These are phyloP conservation scores for Amphibalanus amphitrite DNA, from an alignment of 1,140 invertebrate genomes.

Conservation along the genomic window DNA sequence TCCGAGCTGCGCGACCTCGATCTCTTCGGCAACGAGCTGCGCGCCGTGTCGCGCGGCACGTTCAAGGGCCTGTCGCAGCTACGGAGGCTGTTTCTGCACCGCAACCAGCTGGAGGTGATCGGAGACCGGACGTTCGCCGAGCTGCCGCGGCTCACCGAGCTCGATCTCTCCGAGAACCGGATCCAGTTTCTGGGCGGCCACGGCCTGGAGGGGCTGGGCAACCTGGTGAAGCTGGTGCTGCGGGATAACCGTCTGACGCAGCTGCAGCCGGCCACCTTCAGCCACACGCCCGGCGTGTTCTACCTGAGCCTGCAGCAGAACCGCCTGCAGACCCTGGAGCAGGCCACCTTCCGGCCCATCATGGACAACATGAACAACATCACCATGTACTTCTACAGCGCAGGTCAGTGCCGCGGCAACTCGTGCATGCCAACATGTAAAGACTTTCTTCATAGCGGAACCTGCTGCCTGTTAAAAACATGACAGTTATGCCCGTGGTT, in stretches of 20 bases:
- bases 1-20: slow-evolving; percentile 44
- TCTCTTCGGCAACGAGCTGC: slow-evolving; percentile 47
- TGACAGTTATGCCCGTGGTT: no score
- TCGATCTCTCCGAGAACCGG: slow-evolving; percentile 51
- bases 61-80: slow-evolving; percentile 47
- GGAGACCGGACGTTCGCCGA: slow-evolving; percentile 54
- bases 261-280: slow-evolving; percentile 43
- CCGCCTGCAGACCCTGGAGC: slow-evolving; percentile 47
- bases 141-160: slow-evolving; percentile 44
- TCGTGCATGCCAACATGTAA: no score
- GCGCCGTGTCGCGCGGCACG: slow-evolving; percentile 43
- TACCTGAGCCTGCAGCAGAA: slow-evolving; percentile 54
- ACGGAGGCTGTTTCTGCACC: slow-evolving; percentile 41
- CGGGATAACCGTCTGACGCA: slow-evolving; percentile 49
- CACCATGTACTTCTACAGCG: slow-evolving; percentile 47
- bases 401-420: no score
- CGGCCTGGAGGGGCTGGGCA: slow-evolving; percentile 48
- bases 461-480: no score
- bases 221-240: slow-evolving; percentile 43
- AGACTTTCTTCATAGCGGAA: no score
- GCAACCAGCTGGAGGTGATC: slow-evolving; percentile 49
- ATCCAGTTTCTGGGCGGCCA: slow-evolving; percentile 45
- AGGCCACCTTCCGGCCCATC: slow-evolving; percentile 49
- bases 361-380: slow-evolving; percentile 50
- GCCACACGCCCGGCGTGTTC: slow-evolving; percentile 40